Base-by-base conservation (phyloP, 2,113 vertebrate genomes). In the Ranitomeya imitator region DNA sequence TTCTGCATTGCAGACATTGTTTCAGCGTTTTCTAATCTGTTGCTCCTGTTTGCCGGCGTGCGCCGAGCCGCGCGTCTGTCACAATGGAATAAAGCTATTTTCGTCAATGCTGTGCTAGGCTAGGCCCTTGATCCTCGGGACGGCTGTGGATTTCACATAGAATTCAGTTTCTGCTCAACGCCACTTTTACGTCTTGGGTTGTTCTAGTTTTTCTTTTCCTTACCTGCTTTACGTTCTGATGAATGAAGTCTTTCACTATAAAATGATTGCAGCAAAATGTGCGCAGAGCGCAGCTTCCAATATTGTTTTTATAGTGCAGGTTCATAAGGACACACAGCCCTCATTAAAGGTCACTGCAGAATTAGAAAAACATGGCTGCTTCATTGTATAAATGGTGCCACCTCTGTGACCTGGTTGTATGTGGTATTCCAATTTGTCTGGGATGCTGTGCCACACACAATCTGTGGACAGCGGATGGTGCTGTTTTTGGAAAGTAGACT, bases 1-100 rank as follows among this genome's bases (percentile, higher is more conserved):
- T 65, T 83, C 26, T 60, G 31, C 80, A 63, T 61, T 45, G 55
- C 80, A 80, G 79, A 80, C 79, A 80, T 80, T 80, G 79, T 59
- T 80, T 80, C 14, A 76, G 79, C 26, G 80, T 65, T 21, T 63
- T 83, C 18, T 83, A 45, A 61, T 83, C 59, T 83, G 80, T 83
- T 63, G 80, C 57, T 55, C 59, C 79, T 80, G 54, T 80, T 18
- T 60, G 13, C 78, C 2, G 78, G 19, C 0, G 78, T 16, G 13
- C 4, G 21, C 79, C 13, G 6, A 8, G 54, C 79, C 57, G 23
- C 21, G 57, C 79, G 55, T 45, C 37, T 80, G 79, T 80, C 57
- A 37, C 57, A 52, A 76, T 76, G 73, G 73, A 76, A 76, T 76
- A 76, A 73, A 76, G 73, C 73, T 76, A 76, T 76, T 76, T 52